phyloP scores from a whole-genome alignment of 2,797 vertebrate genomes.

The Hoplostethus mediterraneus region DNA sequence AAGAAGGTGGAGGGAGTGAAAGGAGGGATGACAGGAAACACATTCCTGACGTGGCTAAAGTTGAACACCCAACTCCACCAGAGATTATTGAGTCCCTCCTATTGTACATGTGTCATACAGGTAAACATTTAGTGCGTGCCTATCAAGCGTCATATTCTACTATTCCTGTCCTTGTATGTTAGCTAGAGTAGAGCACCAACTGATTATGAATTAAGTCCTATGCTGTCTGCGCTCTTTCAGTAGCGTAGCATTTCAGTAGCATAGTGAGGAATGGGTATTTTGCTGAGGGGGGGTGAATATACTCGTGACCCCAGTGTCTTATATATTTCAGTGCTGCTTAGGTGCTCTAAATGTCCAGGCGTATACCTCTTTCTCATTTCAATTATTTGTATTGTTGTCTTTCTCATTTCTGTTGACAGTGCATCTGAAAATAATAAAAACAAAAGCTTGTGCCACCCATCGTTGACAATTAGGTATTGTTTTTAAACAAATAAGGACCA shows the following conservation, averaged over 20 bases:
- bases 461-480: background rate
- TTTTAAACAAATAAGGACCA: background rate
- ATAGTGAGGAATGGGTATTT: constrained; percentile 33
- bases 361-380: background rate
- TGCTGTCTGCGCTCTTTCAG: constrained; percentile 55
- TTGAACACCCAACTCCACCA: constrained; percentile 43
- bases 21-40: constrained; percentile 51
- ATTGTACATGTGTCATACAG: constrained; percentile 28
- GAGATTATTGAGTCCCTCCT: constrained; percentile 35
- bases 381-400: background rate
- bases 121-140: constrained; percentile 26
- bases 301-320: constrained; percentile 9
- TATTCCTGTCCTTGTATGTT: constrained; percentile 59
- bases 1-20: constrained; percentile 28
- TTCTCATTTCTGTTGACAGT: background rate
- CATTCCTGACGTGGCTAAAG: constrained; percentile 53
- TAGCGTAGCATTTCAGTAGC: background rate
- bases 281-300: constrained; percentile 26
- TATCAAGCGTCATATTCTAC: constrained; percentile 51
- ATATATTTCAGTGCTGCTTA: constrained; percentile 30
- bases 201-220: constrained; percentile 10
- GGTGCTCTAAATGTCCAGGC: background rate
- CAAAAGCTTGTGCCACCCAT: background rate
- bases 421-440: background rate
- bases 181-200: background rate